Base-by-base conservation (phyloP, 1,140 invertebrate species). In the Drosophila ficusphila region DNA sequence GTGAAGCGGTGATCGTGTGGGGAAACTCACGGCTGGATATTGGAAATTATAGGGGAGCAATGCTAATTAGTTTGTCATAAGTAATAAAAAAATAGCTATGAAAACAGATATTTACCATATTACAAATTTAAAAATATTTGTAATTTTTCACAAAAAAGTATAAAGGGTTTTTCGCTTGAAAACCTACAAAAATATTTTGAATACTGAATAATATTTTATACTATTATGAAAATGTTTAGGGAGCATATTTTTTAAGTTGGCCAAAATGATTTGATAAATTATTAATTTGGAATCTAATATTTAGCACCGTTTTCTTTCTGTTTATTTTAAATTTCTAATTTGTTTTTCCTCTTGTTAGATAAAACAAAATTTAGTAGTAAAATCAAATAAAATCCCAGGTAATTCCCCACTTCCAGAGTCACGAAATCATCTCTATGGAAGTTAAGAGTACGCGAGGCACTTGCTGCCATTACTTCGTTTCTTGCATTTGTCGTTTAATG, bases 401-500 rank as follows among this genome's bases (percentile, higher is more conserved):
- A 2, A 19, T 21, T 5, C 18, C 11, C 11, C 6, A 9, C 7
- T 46, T 7, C 2, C 14, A 11, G 9, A 41, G 16, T 54, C 62
- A 65, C 58, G 42, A 3, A 18, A 2, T n/a, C 62, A 67, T 65
- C 44, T 0, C 60, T 51, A 2, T 0, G 11, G 1, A 25, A 41
- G 33, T 16, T 65, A 31, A 33, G 9, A 36, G 27, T 33, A 31
- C 48, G 16, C 33, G 21, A 29, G 34, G 44, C 58, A 70, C 53
- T 71, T 46, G 67, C 31, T 51, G 31, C 18, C 21, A 14, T 72
- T 61, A 21, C 54, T 65, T 53, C 23, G 58, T 52, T 49, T 41
- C 48, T 74, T 70, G 52, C 41, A 65, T 64, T 49, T 77, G 71
- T 79, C 64, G 60, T 65, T 72, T 68, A 76, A 82, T 82, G 52